Evolutionary conservation across 92 coral and sea anemone genomes (phyloP), one percentile per base, ranked within the genome.

Genomic region (Siderastrea radians): DNA sequence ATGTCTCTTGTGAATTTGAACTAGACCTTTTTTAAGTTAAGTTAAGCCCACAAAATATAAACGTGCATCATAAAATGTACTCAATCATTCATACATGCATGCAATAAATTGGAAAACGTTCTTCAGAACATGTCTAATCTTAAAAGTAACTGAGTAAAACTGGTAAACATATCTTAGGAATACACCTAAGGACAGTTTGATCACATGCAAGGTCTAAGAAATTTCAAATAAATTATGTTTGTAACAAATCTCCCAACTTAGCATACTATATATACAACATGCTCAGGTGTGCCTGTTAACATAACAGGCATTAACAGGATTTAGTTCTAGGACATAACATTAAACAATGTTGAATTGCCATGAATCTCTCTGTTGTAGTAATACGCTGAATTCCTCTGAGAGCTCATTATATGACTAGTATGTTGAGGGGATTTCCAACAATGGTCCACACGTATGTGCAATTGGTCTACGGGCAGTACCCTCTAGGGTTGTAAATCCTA

Each of bases 391-490:
- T 46, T 86, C 86, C 26, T 90, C 90, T 12, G 70, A 85, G 15
- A 90, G 93, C 11, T 75, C 93, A 48, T 72, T 72, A 49, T 90
- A 90, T 17, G 38, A 26, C 38, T 26, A 0, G 38, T 26, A 26
- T 26, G 38, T 26, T 26, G 38, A 26, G 38, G 38, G 90, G 16
- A 90, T 67, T 75, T 79, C 87, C 49, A 86, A 69, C 76, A 90
- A 7, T 49, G 90, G 93, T 14, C 59, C 86, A 74, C 90, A 90
- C 38, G 93, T 86, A 52, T 63, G 83, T n/a, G 68, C 92, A 80
- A 26, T 26, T 26, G 38, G 38, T 26, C 38, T 26, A 26, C 38
- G 38, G 38, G 38, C 38, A 26, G 38, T 17, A 3, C 88, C 83
- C 46, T 72, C 68, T 11, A 82, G 49, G 8, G 62, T 15, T 38